These are phyloP conservation scores for Ptychochromis oligacanthus DNA, from an alignment of 2,113 vertebrate genomes.

Conservation along the genomic window DNA sequence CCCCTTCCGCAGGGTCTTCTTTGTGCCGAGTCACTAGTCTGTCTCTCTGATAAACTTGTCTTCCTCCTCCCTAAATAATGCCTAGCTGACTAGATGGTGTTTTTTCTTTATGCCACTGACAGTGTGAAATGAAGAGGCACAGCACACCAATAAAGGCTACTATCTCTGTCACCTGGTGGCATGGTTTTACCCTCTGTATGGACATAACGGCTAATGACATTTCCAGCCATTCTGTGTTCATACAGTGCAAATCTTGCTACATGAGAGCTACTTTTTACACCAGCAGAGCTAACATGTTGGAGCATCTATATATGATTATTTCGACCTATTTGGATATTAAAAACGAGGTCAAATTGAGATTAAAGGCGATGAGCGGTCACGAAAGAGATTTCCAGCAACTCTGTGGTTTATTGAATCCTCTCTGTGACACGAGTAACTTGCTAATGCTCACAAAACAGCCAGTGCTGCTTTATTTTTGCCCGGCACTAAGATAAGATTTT, in stretches of 20 bases:
- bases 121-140: background rate
- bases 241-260: background rate
- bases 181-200: background rate
- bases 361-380: constrained; percentile 30
- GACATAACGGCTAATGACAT: background rate
- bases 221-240: no score
- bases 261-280: background rate
- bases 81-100: background rate
- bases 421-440: background rate
- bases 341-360: constrained; percentile 42
- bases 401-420: constrained; percentile 24
- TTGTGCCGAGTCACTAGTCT: constrained; percentile 1
- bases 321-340: constrained; percentile 24
- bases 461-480: constrained; percentile 18
- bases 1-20: constrained; percentile 6
- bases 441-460: background rate
- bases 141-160: background rate
- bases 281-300: background rate
- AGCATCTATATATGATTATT: background rate
- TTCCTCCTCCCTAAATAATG: background rate
- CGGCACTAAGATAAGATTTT: no score
- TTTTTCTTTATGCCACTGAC: background rate
- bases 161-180: background rate
- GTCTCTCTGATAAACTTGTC: constrained; percentile 20
- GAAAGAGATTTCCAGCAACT: constrained; percentile 35